Conservation (phyloP, 2,797 vertebrate genomes). For the Trematomus bernacchii region DNA sequence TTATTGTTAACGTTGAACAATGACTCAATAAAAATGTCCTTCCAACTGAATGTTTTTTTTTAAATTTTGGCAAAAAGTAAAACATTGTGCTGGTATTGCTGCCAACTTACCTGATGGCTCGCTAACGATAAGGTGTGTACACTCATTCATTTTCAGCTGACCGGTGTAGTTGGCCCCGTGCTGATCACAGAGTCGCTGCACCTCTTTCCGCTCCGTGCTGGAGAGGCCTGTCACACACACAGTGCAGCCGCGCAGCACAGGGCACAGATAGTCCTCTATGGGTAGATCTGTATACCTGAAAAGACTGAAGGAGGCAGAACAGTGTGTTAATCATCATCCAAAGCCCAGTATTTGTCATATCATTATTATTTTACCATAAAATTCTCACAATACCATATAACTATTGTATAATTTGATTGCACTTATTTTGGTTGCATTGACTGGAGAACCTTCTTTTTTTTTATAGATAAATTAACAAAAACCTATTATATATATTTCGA, state of each 20-base stretch:
- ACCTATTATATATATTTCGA: background rate
- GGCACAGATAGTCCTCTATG: constrained; percentile 89
- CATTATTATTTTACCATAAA: background rate
- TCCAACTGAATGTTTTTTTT: background rate
- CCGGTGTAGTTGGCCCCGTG: constrained; percentile 93
- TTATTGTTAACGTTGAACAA: background rate
- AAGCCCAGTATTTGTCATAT: background rate
- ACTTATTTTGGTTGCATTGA: background rate
- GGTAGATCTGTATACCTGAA: constrained; percentile 90
- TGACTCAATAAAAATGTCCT: background rate
- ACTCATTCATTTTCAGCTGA: constrained; percentile 98
- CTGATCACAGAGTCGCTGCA: constrained; percentile 90
- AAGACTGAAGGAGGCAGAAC: constrained; percentile 80
- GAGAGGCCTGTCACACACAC: constrained; percentile 95
- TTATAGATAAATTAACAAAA: background rate
- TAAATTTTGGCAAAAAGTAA: background rate
- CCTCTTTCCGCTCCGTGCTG: constrained; percentile 89
- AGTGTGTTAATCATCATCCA: background rate
- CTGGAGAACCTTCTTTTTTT: background rate
- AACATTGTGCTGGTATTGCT: background rate
- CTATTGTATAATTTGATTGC: background rate
- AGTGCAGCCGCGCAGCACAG: constrained; percentile 92
- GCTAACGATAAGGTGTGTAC: constrained; percentile 96
- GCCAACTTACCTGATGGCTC: constrained; percentile 91
- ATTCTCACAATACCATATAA: background rate